phyloP scores from a whole-genome alignment of 2,888 invertebrate species.

The Metacarcinus magister region DNA sequence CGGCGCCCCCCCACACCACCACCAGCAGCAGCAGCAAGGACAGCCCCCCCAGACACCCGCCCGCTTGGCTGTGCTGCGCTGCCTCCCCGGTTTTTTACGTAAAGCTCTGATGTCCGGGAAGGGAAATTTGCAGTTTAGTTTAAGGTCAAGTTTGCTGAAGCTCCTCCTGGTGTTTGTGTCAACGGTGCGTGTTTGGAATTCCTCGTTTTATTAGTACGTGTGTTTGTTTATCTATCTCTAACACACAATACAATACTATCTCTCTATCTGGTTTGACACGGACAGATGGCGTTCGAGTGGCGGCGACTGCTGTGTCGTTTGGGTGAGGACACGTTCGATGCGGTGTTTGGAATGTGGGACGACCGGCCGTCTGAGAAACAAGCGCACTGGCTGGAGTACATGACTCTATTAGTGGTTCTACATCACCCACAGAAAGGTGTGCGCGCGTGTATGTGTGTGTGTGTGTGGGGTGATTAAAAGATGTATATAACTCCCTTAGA shows the following conservation, averaged over 20 bases:
- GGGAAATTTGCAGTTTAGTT: not conserved
- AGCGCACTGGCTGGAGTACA: conserved; percentile 57
- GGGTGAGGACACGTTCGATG: conserved; percentile 66
- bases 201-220: too few species aligned
- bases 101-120: not conserved
- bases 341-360: conserved; percentile 66
- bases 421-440: conserved; percentile 71
- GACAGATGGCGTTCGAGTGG: conserved; percentile 72
- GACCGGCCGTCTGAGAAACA: conserved; percentile 13
- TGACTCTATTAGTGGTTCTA: conserved; percentile 44
- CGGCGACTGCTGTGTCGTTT: conserved; percentile 34
- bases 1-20: not conserved
- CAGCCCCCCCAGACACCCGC: not conserved
- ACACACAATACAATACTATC: not conserved
- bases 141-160: conserved; percentile 54
- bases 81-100: conserved; percentile 49
- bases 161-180: conserved; percentile 58
- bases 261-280: not conserved
- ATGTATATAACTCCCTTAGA: too few species aligned
- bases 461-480: too few species aligned
- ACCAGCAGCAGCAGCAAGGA: not conserved
- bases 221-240: not conserved
- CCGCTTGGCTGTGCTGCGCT: not conserved
- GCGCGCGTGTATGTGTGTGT: not conserved
- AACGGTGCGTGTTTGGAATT: conserved; percentile 46